Base-by-base conservation (phyloP, 2,113 vertebrate genomes). In the Anolis sagrei region DNA sequence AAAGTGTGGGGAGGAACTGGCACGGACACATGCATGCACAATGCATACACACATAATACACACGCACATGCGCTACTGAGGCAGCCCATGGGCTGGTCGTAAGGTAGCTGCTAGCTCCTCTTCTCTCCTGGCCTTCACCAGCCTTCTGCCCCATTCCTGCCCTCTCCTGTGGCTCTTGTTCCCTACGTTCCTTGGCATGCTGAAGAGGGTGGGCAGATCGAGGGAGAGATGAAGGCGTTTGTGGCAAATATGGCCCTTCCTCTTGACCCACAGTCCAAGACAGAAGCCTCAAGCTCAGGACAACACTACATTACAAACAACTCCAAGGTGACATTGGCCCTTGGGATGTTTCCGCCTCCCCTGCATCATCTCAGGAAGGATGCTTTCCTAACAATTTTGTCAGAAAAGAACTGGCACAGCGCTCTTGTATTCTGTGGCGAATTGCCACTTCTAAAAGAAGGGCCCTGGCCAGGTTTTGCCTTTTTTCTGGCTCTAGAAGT, bases 141-240 rank as follows among this genome's bases (percentile, higher is more conserved):
- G 54, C 51, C 14, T 61, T 19, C 76, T 78, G 58, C 21, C 32
- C 76, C 61, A 61, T 36, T 32, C 76, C 61, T 78, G 54, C 76
- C 23, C 51, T n/a, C 11, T 0, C 1, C 49, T 34, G 72, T 48
- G 54, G 68, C 51, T 49, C 54, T 7, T 29, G 75, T 8, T 9
- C 9, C 29, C n/a, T 83, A 39, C 14, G 14, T 75, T 51, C 36
- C 70, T 86, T 51, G 36, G 64, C 64, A 27, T 29, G 25, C 25
- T 29, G 54, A 58, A 58, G 54, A 18, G 16, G 19, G 70, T 49
- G 39, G 13, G 36, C 21, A 44, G 54, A 44, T 4, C 1, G 34
- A 19, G 29, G 29, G 29, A 80, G 62, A 76, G 75, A 58, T 74
- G 77, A 86, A 75, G 84, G 84, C 84, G 80, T 27, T 51, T 3